These are phyloP conservation scores for Diarsia brunnea DNA, from an alignment of 2,888 invertebrate genomes.

Conservation along the genomic window DNA sequence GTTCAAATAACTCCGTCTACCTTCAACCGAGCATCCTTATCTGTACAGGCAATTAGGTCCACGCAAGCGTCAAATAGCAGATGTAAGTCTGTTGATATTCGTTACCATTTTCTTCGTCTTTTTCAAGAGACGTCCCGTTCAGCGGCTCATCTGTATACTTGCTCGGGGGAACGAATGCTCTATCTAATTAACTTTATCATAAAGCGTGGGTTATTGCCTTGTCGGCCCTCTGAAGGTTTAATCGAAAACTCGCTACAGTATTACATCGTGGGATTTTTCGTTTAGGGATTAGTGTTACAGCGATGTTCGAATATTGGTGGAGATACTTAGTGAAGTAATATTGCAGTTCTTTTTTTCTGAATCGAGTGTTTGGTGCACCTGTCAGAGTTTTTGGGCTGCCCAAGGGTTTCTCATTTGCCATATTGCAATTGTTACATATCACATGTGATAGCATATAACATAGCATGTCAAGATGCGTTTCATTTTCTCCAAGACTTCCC, in stretches of 20 bases:
- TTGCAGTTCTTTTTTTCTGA: not conserved
- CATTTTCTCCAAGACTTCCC: accelerated
- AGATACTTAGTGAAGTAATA: slow-evolving; percentile 1
- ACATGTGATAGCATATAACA: not conserved
- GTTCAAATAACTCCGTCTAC: slow-evolving; percentile 36
- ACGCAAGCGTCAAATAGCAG: slow-evolving; percentile 58
- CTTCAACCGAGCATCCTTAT: slow-evolving; percentile 38
- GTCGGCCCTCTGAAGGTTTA: slow-evolving; percentile 80
- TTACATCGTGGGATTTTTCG: slow-evolving; percentile 73
- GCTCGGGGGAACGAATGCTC: slow-evolving; percentile 88
- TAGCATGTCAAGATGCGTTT: not conserved
- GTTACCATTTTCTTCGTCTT: slow-evolving; percentile 76
- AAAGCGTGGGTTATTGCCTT: slow-evolving; percentile 87
- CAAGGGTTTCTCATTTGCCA: not conserved
- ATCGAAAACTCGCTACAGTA: slow-evolving; percentile 80
- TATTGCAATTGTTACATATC: not conserved
- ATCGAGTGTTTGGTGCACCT: no score
- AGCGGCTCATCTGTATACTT: slow-evolving; percentile 82
- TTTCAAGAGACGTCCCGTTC: slow-evolving; percentile 71
- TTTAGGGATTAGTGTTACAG: slow-evolving; percentile 58
- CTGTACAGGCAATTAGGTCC: slow-evolving; percentile 55
- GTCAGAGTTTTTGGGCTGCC: no score
- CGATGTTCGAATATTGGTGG: slow-evolving; percentile 34
- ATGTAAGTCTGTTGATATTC: slow-evolving; percentile 73
- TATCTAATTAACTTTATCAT: slow-evolving; percentile 90